These are phyloP conservation scores for Ormyrus rosae DNA, from an alignment of 2,888 invertebrate genomes.

Conservation along the genomic window DNA sequence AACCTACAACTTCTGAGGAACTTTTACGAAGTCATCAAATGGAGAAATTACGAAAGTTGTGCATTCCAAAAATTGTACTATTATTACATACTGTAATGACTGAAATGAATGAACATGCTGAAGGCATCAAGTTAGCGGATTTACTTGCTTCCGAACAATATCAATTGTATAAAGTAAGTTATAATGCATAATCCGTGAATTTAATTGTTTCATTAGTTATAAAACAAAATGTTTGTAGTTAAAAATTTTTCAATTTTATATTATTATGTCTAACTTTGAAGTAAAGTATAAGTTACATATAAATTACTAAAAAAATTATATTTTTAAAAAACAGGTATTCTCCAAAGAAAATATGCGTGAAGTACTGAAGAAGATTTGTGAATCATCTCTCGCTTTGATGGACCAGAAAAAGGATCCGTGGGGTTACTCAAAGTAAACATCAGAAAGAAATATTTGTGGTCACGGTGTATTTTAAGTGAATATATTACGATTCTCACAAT, in stretches of 20 bases:
- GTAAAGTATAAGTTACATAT: too few relatives aligned
- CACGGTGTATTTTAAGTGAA: constrained; percentile 49
- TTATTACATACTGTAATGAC: constrained; percentile 88
- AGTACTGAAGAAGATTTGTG: constrained; percentile 85
- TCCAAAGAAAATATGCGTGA: constrained; percentile 87
- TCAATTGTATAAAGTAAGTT: constrained; percentile 82
- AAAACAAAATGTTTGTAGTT: too few relatives aligned
- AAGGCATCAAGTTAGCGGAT: constrained; percentile 86
- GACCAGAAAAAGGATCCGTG: constrained; percentile 89
- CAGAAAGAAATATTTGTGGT: constrained; percentile 23
- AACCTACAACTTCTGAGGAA: constrained; percentile 76
- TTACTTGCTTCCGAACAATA: constrained; percentile 87
- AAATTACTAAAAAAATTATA: constrained; percentile 16
- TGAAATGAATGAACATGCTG: constrained; percentile 85
- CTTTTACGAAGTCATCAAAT: constrained; percentile 83
- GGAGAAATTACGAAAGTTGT: constrained; percentile 85
- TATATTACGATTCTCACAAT: constrained; percentile 48
- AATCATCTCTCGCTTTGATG: constrained; percentile 86
- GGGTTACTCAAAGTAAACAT: constrained; percentile 79
- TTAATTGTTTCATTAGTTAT: too few relatives aligned
- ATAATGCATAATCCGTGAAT: too few relatives aligned
- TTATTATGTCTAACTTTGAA: too few relatives aligned
- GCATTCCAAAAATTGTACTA: constrained; percentile 89
- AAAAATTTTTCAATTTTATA: too few relatives aligned
- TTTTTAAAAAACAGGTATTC: constrained; percentile 75